phyloP scores from a whole-genome alignment of 1,140 invertebrate species.

The Hetaerina americana region DNA sequence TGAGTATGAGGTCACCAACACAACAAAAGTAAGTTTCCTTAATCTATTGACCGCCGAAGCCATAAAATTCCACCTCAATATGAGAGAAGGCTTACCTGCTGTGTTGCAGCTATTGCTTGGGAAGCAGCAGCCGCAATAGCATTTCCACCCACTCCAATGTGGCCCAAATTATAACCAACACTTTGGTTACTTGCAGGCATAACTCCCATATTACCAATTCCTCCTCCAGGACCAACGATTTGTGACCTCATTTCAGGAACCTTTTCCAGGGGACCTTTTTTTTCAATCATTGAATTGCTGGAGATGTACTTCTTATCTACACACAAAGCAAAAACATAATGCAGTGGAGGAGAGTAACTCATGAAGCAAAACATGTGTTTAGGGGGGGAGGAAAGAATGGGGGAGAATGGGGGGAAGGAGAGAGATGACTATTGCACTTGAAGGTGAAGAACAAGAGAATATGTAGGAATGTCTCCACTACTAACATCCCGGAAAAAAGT shows the following conservation, averaged over 20 bases:
- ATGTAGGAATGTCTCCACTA: too few species aligned
- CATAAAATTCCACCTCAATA: too few species aligned
- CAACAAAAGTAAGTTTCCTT: too few species aligned
- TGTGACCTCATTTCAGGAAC: conserved; percentile 12
- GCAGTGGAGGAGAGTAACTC: too few species aligned
- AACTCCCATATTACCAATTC: conserved; percentile 11
- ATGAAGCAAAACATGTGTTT: too few species aligned
- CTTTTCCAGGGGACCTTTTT: conserved; percentile 8
- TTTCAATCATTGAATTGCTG: conserved; percentile 15
- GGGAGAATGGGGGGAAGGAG: too few species aligned
- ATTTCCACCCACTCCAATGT: conserved; percentile 59
- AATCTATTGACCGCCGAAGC: too few species aligned
- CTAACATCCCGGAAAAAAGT: too few species aligned
- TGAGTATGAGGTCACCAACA: too few species aligned
- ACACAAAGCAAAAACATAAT: conserved; percentile 10
- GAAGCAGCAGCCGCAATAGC: conserved; percentile 89
- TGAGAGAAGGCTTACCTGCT: conserved; percentile 49
- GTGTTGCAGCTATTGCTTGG: conserved; percentile 90
- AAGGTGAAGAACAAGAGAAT: too few species aligned
- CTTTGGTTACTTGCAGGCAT: conserved; percentile 14
- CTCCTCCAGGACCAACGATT: conserved; percentile 16
- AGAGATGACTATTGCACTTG: too few species aligned
- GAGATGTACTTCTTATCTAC: conserved; percentile 17
- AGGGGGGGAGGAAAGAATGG: too few species aligned
- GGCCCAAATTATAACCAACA: conserved; percentile 37